A percentile compares a stretch with the other conserved stretches of the same genome.
Evolutionary conservation across 2,113 vertebrate species (phyloP).

Genomic region (Podarcis raffonei): DNA sequence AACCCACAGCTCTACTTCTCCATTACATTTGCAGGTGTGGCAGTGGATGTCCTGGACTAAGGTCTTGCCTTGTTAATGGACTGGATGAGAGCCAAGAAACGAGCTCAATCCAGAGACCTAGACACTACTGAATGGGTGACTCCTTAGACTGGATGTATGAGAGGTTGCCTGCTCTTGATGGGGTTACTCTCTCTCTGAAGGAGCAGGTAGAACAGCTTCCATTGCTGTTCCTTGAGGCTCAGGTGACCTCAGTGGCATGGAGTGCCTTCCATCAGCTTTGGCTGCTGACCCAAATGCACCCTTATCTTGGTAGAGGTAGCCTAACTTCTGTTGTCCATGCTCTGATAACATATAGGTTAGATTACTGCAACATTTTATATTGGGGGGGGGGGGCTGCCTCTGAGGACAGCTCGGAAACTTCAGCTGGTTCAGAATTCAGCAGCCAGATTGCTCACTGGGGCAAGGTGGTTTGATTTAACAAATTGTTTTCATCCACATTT

Average conservation of each 20-base stretch:
- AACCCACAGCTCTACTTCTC: not conserved
- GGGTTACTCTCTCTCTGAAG: not conserved
- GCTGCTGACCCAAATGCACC: not conserved
- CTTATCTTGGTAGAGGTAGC: not conserved
- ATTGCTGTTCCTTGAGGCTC: not conserved
- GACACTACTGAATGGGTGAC: not conserved
- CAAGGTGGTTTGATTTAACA: constrained; percentile 20
- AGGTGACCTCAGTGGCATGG: not conserved
- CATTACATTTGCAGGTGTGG: not conserved
- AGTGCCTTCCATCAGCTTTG: not conserved
- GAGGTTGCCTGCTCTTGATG: not conserved
- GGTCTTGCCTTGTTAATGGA: not conserved
- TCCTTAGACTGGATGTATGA: no score
- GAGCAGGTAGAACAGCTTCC: not conserved
- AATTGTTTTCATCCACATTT: constrained; percentile 49
- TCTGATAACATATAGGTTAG: not conserved
- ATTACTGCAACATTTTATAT: not conserved
- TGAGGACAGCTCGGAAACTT: not conserved
- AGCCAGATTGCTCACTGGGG: not conserved
- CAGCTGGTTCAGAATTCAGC: not conserved
- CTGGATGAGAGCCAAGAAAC: not conserved
- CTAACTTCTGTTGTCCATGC: not conserved
- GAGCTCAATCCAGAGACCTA: not conserved
- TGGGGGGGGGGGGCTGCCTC: not conserved
- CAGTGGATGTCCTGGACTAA: no score